Percentiles rank a stretch among this genome's conserved stretches.
These are phyloP conservation scores for Semnornis frantzii DNA, from an alignment of 2,113 vertebrate species.

Conservation along the genomic window DNA sequence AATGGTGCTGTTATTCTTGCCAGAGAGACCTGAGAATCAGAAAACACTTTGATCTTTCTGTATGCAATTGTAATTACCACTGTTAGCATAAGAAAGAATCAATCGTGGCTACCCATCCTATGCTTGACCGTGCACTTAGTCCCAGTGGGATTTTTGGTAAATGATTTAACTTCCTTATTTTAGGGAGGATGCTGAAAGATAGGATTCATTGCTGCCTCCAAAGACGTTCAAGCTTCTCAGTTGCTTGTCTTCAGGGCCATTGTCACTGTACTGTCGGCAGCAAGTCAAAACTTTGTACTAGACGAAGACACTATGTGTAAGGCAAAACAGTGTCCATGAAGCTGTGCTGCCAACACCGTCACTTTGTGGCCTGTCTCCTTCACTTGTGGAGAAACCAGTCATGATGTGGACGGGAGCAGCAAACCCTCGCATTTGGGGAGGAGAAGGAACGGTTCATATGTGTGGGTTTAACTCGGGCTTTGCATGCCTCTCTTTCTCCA, in stretches of 20 bases:
- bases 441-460: not conserved
- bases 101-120: not conserved
- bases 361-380: not conserved
- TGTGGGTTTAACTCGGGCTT: not conserved
- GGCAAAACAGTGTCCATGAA: not conserved
- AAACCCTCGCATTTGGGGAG: not conserved
- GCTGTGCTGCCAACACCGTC: not conserved
- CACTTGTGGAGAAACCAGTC: not conserved
- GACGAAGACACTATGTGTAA: accelerated
- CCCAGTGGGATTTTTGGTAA: not conserved
- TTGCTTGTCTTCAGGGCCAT: not conserved
- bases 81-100: not conserved
- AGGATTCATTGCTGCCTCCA: not conserved
- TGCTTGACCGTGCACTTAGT: not conserved
- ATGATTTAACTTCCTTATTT: not conserved
- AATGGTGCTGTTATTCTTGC: not conserved
- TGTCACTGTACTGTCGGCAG: no score
- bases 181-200: not conserved
- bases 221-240: not conserved
- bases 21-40: not conserved
- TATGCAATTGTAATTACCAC: not conserved
- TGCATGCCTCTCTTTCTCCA: not conserved
- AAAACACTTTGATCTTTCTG: slow-evolving; percentile 14
- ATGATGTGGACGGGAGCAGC: accelerated
- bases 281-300: not conserved